These are phyloP conservation scores for Dissostichus mawsoni DNA, from an alignment of 2,113 vertebrate genomes.

Conservation along the genomic window DNA sequence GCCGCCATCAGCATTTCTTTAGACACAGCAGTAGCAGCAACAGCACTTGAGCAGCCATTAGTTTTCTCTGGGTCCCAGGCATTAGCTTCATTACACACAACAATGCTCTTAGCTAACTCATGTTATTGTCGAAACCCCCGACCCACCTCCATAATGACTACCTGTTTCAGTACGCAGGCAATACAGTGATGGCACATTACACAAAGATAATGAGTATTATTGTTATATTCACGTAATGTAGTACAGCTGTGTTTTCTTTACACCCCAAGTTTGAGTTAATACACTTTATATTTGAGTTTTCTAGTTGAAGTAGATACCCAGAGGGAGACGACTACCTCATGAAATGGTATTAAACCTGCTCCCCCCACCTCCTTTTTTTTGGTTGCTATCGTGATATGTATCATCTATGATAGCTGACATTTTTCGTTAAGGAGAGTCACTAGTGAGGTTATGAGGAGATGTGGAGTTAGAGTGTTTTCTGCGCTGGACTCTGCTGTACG, in stretches of 20 bases:
- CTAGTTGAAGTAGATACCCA: conserved; percentile 48
- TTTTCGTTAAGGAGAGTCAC: conserved; percentile 64
- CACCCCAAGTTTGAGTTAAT: conserved; percentile 33
- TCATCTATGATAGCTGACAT: conserved; percentile 56
- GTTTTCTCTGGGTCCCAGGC: conserved; percentile 74
- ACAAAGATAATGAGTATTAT: conserved; percentile 63
- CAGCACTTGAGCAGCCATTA: conserved; percentile 77
- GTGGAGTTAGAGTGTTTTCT: conserved; percentile 41
- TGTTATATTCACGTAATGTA: conserved; percentile 38
- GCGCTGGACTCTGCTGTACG: conserved; percentile 59
- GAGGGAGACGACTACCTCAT: conserved; percentile 78
- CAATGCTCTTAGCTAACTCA: conserved; percentile 68
- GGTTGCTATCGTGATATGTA: conserved; percentile 44
- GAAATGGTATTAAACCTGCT: conserved; percentile 69
- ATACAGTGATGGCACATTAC: conserved; percentile 46
- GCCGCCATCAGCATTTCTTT: conserved; percentile 71
- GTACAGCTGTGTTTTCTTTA: conserved; percentile 23
- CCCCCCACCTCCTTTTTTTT: conserved; percentile 39
- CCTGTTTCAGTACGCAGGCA: conserved; percentile 43
- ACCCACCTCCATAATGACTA: conserved; percentile 49
- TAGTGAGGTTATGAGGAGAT: conserved; percentile 52
- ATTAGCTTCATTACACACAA: conserved; percentile 61
- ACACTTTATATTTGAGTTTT: conserved; percentile 25
- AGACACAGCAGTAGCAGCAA: conserved; percentile 54
- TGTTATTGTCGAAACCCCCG: conserved; percentile 47